Percentiles rank a stretch among this genome's conserved stretches.
These are phyloP conservation scores for Erythrolamprus reginae DNA, from an alignment of 2,113 vertebrate genomes.

Conservation along the genomic window DNA sequence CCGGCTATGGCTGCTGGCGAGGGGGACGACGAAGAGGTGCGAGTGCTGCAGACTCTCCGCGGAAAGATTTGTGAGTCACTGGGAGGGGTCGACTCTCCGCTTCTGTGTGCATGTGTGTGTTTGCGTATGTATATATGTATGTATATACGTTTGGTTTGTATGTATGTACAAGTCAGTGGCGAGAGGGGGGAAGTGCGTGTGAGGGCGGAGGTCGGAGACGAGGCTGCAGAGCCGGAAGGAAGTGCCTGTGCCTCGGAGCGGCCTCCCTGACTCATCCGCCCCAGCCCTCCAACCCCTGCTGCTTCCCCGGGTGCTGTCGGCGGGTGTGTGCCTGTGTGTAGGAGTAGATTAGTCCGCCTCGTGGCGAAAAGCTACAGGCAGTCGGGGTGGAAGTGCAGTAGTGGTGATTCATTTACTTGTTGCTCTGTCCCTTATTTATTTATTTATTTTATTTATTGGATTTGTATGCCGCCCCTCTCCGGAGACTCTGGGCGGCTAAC, in stretches of 20 bases:
- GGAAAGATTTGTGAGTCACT: slow-evolving; percentile 84
- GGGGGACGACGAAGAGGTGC: slow-evolving; percentile 73
- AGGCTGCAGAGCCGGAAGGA: slow-evolving; percentile 1
- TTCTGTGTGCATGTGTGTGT: too few relatives aligned
- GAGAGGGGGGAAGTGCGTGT: background rate
- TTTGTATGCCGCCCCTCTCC: too few relatives aligned
- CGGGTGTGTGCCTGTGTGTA: background rate
- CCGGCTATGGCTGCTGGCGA: slow-evolving; percentile 73
- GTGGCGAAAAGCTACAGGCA: background rate
- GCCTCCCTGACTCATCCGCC: slow-evolving; percentile 9
- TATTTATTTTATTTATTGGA: too few relatives aligned
- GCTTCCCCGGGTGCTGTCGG: background rate
- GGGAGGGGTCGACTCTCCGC: background rate
- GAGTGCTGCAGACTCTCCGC: slow-evolving; percentile 81
- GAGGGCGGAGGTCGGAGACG: background rate
- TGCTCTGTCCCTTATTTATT: too few relatives aligned
- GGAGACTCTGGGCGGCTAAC: too few relatives aligned
- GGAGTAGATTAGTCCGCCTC: background rate
- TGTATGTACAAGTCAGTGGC: background rate
- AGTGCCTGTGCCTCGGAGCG: background rate
- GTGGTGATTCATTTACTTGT: background rate
- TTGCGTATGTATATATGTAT: too few relatives aligned
- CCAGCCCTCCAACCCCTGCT: background rate
- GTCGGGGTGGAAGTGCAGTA: background rate
- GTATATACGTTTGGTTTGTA: too few relatives aligned